These are phyloP conservation scores for Cecropterus lyciades DNA, from an alignment of 1,140 invertebrate genomes.

Conservation along the genomic window DNA sequence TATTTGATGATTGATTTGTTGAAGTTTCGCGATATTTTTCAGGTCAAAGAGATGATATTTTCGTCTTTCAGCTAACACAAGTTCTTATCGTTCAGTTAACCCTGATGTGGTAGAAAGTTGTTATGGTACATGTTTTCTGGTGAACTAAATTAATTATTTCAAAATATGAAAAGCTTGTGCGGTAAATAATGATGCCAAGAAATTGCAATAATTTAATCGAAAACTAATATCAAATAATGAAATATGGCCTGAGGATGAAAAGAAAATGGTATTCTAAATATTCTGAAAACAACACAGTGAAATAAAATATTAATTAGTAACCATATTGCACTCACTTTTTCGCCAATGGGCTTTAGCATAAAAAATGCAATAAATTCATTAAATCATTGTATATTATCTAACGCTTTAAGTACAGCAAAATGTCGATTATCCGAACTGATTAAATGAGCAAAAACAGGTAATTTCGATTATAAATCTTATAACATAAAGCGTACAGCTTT, in stretches of 20 bases:
- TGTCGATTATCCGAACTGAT: neutral
- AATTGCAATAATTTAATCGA: constrained; percentile 2
- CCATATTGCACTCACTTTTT: constrained; percentile 28
- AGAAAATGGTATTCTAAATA: constrained; percentile 8
- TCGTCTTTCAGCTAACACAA: neutral
- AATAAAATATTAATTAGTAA: constrained; percentile 25
- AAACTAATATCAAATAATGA: constrained; percentile 14
- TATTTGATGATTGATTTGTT: neutral
- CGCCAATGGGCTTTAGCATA: constrained; percentile 33
- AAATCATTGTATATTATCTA: constrained; percentile 16
- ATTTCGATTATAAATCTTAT: neutral
- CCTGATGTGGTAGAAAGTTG: neutral
- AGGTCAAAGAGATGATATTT: neutral
- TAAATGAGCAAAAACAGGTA: neutral
- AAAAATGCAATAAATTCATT: constrained; percentile 30
- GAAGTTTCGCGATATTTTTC: neutral
- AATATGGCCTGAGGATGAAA: constrained; percentile 9
- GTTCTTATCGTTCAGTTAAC: neutral
- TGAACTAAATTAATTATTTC: constrained; percentile 21
- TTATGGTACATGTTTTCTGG: constrained; percentile 17
- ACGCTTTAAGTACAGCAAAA: neutral
- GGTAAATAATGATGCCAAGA: constrained; percentile 11
- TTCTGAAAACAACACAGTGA: constrained; percentile 21
- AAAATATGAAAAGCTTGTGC: constrained; percentile 21
- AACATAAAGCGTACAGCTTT: neutral